Evolutionary conservation across 2,888 invertebrate species (phyloP).

Genomic region (Apantesis nais): DNA sequence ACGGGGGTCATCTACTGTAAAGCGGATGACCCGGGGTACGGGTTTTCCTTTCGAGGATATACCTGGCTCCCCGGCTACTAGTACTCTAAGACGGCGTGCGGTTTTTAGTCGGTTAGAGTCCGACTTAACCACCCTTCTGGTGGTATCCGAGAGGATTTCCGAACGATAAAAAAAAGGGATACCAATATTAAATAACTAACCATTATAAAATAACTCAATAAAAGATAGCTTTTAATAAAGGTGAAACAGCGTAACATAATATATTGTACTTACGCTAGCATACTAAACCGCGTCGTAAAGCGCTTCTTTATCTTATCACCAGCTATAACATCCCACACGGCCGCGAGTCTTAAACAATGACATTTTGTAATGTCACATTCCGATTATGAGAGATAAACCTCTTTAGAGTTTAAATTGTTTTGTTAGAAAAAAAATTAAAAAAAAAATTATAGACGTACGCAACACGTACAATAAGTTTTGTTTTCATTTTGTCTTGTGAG

Average conservation of each 20-base stretch:
- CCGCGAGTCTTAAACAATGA: slow-evolving; percentile 19
- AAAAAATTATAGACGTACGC: neutral
- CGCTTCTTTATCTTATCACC: slow-evolving; percentile 34
- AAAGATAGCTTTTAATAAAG: neutral
- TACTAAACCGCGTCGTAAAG: slow-evolving; percentile 17
- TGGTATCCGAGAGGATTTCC: no score
- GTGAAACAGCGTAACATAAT: neutral
- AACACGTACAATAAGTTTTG: neutral
- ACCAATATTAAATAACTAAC: no score
- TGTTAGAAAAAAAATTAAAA: neutral
- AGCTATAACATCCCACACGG: slow-evolving; percentile 20
- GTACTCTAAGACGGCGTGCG: no score
- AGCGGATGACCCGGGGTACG: no score
- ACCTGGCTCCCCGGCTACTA: no score
- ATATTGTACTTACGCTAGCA: neutral
- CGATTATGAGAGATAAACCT: slow-evolving; percentile 28
- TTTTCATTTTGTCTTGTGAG: neutral
- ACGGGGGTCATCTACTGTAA: no score
- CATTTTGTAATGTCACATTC: slow-evolving; percentile 27
- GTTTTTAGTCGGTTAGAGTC: no score
- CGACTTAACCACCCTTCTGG: no score
- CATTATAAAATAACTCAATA: neutral
- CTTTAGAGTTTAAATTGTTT: neutral
- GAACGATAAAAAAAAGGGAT: no score
- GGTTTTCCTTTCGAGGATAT: no score